Evolutionary conservation across 2,113 vertebrate species (phyloP).

Genomic region (Periophthalmodon schlosseri): DNA sequence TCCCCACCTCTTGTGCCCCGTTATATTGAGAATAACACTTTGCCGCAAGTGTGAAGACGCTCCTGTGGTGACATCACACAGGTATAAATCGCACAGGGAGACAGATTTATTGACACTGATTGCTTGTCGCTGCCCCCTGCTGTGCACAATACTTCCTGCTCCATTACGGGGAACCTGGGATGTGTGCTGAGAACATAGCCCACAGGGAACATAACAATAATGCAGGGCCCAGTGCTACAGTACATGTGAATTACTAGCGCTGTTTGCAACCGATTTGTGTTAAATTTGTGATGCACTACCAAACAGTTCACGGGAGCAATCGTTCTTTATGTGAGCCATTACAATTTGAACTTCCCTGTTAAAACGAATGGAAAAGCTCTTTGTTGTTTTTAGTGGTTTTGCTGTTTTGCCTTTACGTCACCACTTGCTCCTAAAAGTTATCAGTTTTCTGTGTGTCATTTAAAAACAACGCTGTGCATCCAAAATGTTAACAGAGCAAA

Average conservation of each 20-base stretch:
- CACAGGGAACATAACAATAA: slow-evolving; percentile 35
- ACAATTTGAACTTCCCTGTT: no score
- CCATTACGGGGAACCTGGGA: slow-evolving; percentile 60
- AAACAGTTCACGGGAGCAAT: background rate
- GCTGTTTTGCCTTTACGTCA: no score
- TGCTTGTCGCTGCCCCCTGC: slow-evolving; percentile 48
- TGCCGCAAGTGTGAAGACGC: background rate
- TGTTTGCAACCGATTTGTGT: background rate
- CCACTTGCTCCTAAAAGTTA: no score
- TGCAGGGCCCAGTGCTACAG: slow-evolving; percentile 7
- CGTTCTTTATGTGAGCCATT: no score
- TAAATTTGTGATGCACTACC: background rate
- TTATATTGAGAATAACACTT: slow-evolving; percentile 14
- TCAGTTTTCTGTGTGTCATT: no score
- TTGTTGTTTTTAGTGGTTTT: no score
- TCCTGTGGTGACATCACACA: slow-evolving; percentile 44
- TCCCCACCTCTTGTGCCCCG: slow-evolving; percentile 3
- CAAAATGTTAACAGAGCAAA: no score
- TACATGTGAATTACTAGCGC: background rate
- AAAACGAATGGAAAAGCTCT: no score
- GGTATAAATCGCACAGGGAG: slow-evolving; percentile 13
- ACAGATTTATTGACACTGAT: slow-evolving; percentile 53
- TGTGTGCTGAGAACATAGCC: slow-evolving; percentile 45
- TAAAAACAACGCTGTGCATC: no score
- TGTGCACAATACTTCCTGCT: slow-evolving; percentile 46